phyloP scores from a whole-genome alignment of 1,140 invertebrate species.

The Papilio polytes region DNA sequence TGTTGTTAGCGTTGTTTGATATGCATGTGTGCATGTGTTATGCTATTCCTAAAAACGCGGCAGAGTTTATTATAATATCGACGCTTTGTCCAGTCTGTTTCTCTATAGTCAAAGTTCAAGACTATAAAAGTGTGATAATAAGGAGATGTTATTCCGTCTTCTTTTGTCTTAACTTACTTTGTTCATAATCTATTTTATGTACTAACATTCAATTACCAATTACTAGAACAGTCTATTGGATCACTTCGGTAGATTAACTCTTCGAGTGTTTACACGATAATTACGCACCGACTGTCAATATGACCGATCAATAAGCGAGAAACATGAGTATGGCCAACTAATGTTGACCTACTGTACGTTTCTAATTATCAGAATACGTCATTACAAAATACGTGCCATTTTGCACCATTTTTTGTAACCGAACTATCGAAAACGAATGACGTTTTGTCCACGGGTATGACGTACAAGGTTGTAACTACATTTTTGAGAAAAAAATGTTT shows the following conservation, averaged over 20 bases:
- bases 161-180: no score
- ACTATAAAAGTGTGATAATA: no score
- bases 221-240: background rate
- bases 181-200: no score
- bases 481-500: no score
- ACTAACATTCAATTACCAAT: background rate
- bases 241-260: background rate
- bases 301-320: background rate
- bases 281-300: background rate
- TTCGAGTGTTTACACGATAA: background rate
- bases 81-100: no score
- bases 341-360: background rate
- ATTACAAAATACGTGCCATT: background rate
- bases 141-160: background rate
- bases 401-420: background rate
- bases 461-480: background rate
- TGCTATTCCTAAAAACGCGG: no score
- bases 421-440: background rate
- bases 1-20: no score
- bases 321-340: constrained; percentile 4
- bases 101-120: no score
- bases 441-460: background rate
- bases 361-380: background rate
- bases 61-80: no score
- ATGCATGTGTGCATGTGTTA: no score